A percentile compares a stretch with the other conserved stretches of the same genome.
Evolutionary conservation across 2,888 invertebrate species (phyloP).

Genomic region (Drosophila meridiana): DNA sequence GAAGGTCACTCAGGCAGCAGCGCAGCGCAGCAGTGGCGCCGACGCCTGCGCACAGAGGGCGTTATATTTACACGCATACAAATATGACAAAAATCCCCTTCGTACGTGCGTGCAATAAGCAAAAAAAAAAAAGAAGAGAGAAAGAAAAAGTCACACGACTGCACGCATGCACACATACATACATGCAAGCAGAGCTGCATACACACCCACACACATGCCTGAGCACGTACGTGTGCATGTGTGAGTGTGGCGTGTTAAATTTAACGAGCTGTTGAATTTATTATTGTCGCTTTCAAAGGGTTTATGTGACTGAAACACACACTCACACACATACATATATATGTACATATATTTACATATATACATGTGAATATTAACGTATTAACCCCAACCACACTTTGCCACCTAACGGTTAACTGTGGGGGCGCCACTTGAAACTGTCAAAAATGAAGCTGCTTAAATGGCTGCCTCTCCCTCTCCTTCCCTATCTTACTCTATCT

Average conservation of each 20-base stretch:
- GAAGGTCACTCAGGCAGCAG: constrained; percentile 47
- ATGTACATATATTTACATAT: no score
- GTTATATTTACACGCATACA: constrained; percentile 25
- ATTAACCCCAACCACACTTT: constrained; percentile 37
- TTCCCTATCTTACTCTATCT: not conserved
- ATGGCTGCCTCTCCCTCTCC: constrained; percentile 7
- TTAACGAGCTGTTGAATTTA: constrained; percentile 16
- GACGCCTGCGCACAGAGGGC: constrained; percentile 27
- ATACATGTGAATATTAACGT: constrained; percentile 25
- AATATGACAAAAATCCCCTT: constrained; percentile 32
- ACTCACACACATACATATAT: not conserved
- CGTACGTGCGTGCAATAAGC: constrained; percentile 44
- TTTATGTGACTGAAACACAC: constrained; percentile 3
- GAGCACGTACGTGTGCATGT: not conserved
- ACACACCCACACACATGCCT: not conserved
- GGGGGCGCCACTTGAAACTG: constrained; percentile 65
- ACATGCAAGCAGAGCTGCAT: not conserved
- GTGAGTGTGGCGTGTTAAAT: constrained; percentile 15
- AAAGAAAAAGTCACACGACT: constrained; percentile 25
- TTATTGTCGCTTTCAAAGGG: constrained; percentile 32
- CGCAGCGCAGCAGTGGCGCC: constrained; percentile 14
- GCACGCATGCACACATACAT: not conserved
- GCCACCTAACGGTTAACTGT: constrained; percentile 49
- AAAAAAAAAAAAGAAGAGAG: constrained; percentile 1
- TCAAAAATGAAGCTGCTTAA: constrained; percentile 56